Evolutionary conservation across 2,888 invertebrate genomes (phyloP).

Genomic region (Acrobasis consociella): DNA sequence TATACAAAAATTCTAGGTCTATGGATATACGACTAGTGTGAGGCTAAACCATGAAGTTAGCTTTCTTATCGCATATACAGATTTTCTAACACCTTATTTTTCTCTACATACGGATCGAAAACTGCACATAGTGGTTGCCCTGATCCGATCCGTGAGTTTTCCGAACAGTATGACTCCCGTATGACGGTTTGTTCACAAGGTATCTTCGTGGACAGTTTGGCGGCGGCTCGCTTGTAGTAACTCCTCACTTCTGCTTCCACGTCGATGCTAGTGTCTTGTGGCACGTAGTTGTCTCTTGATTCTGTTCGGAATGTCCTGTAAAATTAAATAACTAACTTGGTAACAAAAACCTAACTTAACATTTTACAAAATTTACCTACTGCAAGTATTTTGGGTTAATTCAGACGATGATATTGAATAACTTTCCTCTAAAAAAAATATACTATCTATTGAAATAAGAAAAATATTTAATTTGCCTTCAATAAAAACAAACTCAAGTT

Average conservation of each 20-base stretch:
- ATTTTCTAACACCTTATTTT: slow-evolving; percentile 52
- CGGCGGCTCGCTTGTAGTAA: slow-evolving; percentile 46
- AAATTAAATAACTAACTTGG: slow-evolving; percentile 25
- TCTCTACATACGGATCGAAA: slow-evolving; percentile 55
- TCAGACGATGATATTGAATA: too few relatives aligned
- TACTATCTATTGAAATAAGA: too few relatives aligned
- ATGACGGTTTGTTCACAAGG: slow-evolving; percentile 45
- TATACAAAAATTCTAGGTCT: too few relatives aligned
- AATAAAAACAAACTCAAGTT: too few relatives aligned
- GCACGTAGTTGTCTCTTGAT: slow-evolving; percentile 59
- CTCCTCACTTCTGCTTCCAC: slow-evolving; percentile 56
- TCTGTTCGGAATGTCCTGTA: slow-evolving; percentile 69
- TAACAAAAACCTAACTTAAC: too few relatives aligned
- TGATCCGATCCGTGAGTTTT: slow-evolving; percentile 55
- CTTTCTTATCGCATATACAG: slow-evolving; percentile 27
- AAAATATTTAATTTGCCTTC: too few relatives aligned
- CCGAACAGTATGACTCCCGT: slow-evolving; percentile 47
- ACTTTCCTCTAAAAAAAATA: too few relatives aligned
- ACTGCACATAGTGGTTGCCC: slow-evolving; percentile 57
- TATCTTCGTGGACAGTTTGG: slow-evolving; percentile 47
- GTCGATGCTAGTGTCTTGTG: slow-evolving; percentile 49
- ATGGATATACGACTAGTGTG: too few relatives aligned
- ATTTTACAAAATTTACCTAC: too few relatives aligned
- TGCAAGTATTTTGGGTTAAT: too few relatives aligned
- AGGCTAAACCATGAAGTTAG: too few relatives aligned